Evolutionary conservation across 30 jellyfish, hydroid and myxozoan genomes (phyloP).

Genomic region (Hydractinia symbiolongicarpus): DNA sequence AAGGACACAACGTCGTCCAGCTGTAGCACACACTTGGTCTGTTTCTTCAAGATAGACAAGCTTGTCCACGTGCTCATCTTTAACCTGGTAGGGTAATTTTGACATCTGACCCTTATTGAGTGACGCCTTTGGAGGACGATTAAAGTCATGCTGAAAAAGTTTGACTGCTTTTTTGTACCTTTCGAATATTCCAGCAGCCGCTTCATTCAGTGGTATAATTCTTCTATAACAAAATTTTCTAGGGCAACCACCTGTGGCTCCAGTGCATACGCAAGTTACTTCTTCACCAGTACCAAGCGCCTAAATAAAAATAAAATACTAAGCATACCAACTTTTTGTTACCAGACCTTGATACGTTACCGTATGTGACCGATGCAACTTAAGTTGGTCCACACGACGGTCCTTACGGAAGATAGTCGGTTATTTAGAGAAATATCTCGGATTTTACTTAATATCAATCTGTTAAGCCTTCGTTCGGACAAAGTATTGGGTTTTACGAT

Average conservation of each 20-base stretch:
- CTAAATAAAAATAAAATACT: constrained; percentile 21
- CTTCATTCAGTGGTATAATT: constrained; percentile 61
- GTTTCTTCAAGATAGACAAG: constrained; percentile 52
- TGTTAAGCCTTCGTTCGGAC: too few relatives aligned
- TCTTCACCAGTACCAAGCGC: constrained; percentile 49
- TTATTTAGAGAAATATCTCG: too few relatives aligned
- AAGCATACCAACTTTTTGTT: too few relatives aligned
- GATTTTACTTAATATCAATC: too few relatives aligned
- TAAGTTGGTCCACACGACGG: too few relatives aligned
- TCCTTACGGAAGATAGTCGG: too few relatives aligned
- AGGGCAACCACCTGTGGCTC: constrained; percentile 89
- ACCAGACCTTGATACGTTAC: too few relatives aligned
- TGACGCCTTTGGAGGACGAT: too few relatives aligned
- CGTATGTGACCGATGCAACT: too few relatives aligned
- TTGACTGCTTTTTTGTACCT: constrained; percentile 65
- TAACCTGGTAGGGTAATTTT: not conserved
- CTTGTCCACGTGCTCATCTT: constrained; percentile 2
- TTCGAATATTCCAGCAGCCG: constrained; percentile 40
- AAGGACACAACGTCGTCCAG: constrained; percentile 72
- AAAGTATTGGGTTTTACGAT: too few relatives aligned
- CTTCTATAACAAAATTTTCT: constrained; percentile 77
- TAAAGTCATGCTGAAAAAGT: not conserved
- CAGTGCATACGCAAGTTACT: constrained; percentile 81
- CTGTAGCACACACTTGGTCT: constrained; percentile 20
- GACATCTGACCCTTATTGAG: too few relatives aligned